Base-by-base conservation (phyloP, 2,888 invertebrate genomes). In the Dynastes tityus region DNA sequence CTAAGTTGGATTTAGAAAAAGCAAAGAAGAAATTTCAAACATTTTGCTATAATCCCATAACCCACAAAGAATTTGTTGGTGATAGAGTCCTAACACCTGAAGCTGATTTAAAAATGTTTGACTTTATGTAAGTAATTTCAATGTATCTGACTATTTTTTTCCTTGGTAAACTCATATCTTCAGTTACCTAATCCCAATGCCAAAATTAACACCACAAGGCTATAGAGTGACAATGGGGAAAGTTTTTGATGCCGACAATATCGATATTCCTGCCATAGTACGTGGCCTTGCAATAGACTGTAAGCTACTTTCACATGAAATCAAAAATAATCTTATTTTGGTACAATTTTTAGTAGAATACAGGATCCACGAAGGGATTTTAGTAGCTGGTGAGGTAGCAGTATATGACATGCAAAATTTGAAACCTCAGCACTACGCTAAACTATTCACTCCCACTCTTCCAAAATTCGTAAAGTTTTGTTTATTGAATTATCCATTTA, bases 21-120 rank as follows among this genome's bases (percentile, higher is more conserved):
- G 91, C 93, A 6, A 91, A 94, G 84, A 89, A 89, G 80, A 94
- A 93, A 87, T 86, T 94, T 77, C 92, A 93, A 85, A 89, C 91
- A 82, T 92, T 92, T 27, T 67, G 67, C 45, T 67, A 67, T 22
- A 49, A 67, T 27, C 2, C 11, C 16, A 11, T 67, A 27, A 49
- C 49, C 0, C 45, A 67, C n/a, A 11, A 16, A 11, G 49, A 67
- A 9, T 67, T 49, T 1, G 2, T 45, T 9, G 4, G 67, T 4
- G 11, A 67, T 13, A n/a, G 67, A 9, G 4, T 2, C 3, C 4
- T 67, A n/a, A 67, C 67, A 3, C 2, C 9, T 16, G 49, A 67
- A 22, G 67, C 22, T 1, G 67, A 67, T 67, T 6, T 67, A 45
- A 45, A 61, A 73, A 6, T 2, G 45, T 45, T 45, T 8, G 45